A percentile compares a stretch with the other conserved stretches of the same genome.
These are phyloP conservation scores for Labrus mixtus DNA, from an alignment of 2,113 vertebrate species.

Conservation along the genomic window DNA sequence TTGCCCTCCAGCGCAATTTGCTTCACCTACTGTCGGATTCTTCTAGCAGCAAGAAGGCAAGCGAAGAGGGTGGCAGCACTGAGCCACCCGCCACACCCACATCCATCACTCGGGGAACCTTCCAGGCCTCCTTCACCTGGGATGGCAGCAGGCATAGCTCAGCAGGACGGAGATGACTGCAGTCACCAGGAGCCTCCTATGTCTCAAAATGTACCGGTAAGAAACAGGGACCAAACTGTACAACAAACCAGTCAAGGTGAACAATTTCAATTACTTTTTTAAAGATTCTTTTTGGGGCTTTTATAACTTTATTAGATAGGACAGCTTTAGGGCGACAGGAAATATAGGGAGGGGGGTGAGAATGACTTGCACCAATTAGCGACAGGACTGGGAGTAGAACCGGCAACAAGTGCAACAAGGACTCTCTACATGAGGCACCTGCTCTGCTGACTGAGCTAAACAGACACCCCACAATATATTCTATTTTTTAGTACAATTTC, in stretches of 20 bases:
- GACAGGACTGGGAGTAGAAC: too few relatives aligned
- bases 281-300: too few relatives aligned
- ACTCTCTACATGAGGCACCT: too few relatives aligned
- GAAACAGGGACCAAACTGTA: neutral
- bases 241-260: neutral
- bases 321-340: too few relatives aligned
- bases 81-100: constrained; percentile 81
- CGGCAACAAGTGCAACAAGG: too few relatives aligned
- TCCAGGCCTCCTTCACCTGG: constrained; percentile 78
- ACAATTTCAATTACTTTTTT: too few relatives aligned
- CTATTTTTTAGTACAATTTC: neutral
- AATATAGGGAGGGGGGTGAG: too few relatives aligned
- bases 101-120: constrained; percentile 82
- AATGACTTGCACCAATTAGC: too few relatives aligned
- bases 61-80: constrained; percentile 92
- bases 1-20: constrained; percentile 93
- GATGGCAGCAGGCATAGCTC: constrained; percentile 51
- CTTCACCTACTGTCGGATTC: constrained; percentile 97
- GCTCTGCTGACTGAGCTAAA: neutral
- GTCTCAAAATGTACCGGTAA: constrained; percentile 78
- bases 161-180: constrained; percentile 74
- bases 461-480: neutral
- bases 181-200: constrained; percentile 76
- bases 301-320: too few relatives aligned
- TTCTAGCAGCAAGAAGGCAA: constrained; percentile 91